Base-by-base conservation (phyloP, 2,888 invertebrate species). In the Sinodicranocentrus sp. region DNA sequence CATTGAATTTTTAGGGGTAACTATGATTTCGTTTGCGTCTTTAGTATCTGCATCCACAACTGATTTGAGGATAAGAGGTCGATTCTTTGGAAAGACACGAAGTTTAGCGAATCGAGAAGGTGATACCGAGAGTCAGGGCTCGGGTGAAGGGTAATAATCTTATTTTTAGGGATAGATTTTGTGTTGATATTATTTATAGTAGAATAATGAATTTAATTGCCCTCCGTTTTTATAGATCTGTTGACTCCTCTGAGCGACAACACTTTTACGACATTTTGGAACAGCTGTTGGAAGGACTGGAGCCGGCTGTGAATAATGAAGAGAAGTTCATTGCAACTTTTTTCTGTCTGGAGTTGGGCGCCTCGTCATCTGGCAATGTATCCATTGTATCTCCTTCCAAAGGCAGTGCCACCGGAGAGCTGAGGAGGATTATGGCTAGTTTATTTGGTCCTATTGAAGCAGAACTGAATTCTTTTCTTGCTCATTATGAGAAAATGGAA, bases 381-480 rank as follows among this genome's bases (percentile, higher is more conserved):
- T 67, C 72, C 17, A 86, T 80, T 19, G 83, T 82, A 3, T 88
- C 88, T 0, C 89, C 89, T 0, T 84, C 86, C 0, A 88, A 86
- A 83, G 72, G 71, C 2, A 79, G 82, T 54, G 82, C 83, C 0
- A 85, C 85, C 88, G 95, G 94, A 90, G 96, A 96, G 91, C 94
- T 96, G 73, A 92, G 95, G 6, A 94, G 94, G 87, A 94, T 97
- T 92, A 97, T 98, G 97, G 93, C 93, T 76, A 96, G 95, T 87
- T 93, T 99, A 90, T 98, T 99, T 92, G 95, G 95, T 1, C 93
- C 94, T 85, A 92, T 99, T 28, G 98, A 98, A 92, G 92, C 93
- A 0, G 97, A 98, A 91, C 92, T 99, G 82, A 94, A 95, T 80
- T 94, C 93, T 89, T 97, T 99, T 89, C 95, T 98, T 84, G 93